Percentiles rank a stretch among this genome's conserved stretches.
Evolutionary conservation across 2,888 invertebrate species (phyloP).

Genomic region (Andrena minutula): DNA sequence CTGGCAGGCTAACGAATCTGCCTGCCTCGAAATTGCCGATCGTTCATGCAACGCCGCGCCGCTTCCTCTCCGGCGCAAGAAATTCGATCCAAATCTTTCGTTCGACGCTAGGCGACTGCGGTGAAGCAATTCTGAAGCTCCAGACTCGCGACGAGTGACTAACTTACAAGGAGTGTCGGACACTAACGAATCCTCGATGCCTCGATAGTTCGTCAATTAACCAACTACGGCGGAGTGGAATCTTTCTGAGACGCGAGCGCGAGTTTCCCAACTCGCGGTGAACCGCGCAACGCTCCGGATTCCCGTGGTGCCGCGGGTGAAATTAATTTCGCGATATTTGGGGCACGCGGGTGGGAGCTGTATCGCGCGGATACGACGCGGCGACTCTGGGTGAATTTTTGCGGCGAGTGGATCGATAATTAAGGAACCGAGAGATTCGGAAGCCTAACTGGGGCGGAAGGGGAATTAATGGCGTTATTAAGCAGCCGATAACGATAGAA

Average conservation of each 20-base stretch:
- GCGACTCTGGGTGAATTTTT: not conserved
- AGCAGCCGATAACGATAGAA: slow-evolving; percentile 30
- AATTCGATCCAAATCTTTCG: no score
- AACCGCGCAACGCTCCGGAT: not conserved
- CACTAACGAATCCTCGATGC: not conserved
- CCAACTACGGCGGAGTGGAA: not conserved
- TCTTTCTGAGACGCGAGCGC: not conserved
- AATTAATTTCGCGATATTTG: slow-evolving; percentile 2
- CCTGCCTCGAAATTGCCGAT: not conserved
- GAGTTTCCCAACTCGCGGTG: slow-evolving; percentile 4
- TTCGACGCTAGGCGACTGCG: no score
- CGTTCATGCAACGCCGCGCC: not conserved
- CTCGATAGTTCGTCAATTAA: not conserved
- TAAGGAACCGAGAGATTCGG: slow-evolving; percentile 17
- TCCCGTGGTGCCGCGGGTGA: not conserved
- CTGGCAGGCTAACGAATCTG: not conserved
- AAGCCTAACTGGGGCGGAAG: slow-evolving; percentile 34
- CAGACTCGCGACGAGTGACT: no score
- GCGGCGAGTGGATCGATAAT: slow-evolving; percentile 5
- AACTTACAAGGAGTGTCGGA: no score
- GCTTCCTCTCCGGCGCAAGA: no score
- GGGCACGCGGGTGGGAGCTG: not conserved
- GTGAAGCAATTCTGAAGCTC: no score
- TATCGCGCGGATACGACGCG: not conserved
- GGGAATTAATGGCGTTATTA: slow-evolving; percentile 40